Base-by-base conservation (phyloP, 2,888 invertebrate genomes). In the Vesta saturnalis region DNA sequence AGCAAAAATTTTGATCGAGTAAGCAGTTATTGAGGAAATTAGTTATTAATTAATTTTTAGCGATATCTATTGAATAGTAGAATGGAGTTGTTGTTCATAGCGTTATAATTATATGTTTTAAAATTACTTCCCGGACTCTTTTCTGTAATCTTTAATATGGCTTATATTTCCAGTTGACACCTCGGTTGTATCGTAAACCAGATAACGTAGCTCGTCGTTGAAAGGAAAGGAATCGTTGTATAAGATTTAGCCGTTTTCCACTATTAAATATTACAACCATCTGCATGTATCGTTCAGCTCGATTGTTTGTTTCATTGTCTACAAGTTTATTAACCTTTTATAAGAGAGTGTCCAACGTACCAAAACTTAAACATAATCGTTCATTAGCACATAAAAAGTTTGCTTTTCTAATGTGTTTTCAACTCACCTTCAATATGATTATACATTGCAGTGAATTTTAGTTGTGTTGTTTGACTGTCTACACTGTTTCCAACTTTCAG, bases 271-370 rank as follows among this genome's bases (percentile, higher is more conserved):
- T 52, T 16, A 16, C 52, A 5, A 52, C 8, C 6, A 52, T 52
- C 3, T 16, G 2, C 52, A 52, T 52, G 14, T 12, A 52, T n/a
- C 5, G 15, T 5, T 46, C 46, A 8, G 46, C 46, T 8, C 46
- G 46, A 12, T 52, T 52, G 15, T n/a, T 52, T 52, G 52, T 16
- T 19, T 52, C 52, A 19, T 52, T 52, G 18, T 52, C 52, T 4
- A 52, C 15, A 4, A 52, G 18, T 16, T 12, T 52, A 4, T 52
- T n/a, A n/a, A 16, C 19, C 52, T 19, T 52, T 52, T n/a, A 3
- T 52, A 12, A 52, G 5, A 52, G 15, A 4, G 19, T 19, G 10
- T 52, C 4, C 2, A 52, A 8, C 15, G 19, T n/a, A 10, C 19
- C 19, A 6, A 18, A n/a, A 18, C 5, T n/a, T n/a, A n/a, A n/a